Evolutionary conservation across 2,113 vertebrate species (phyloP).

Genomic region (Diadophis punctatus): DNA sequence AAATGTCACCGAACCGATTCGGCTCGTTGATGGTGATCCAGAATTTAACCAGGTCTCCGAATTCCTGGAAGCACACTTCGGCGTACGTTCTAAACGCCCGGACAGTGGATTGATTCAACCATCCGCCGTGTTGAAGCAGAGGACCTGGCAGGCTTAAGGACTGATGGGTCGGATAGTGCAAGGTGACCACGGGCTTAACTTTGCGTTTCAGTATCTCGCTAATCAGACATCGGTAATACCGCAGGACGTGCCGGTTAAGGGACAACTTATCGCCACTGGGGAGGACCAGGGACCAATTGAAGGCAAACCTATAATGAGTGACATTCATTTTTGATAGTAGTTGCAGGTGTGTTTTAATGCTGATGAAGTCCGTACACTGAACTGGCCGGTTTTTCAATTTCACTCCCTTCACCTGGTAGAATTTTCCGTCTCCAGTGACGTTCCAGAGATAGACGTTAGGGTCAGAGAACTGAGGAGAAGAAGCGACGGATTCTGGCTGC

Average conservation of each 20-base stretch:
- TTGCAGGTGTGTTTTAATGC: slow-evolving; percentile 78
- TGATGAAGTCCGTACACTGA: slow-evolving; percentile 88
- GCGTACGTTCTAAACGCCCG: slow-evolving; percentile 82
- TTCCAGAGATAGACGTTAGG: slow-evolving; percentile 91
- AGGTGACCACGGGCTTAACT: slow-evolving; percentile 75
- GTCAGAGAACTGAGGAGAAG: slow-evolving; percentile 89
- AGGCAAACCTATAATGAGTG: slow-evolving; percentile 86
- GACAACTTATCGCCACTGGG: slow-evolving; percentile 76
- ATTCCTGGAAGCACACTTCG: slow-evolving; percentile 81
- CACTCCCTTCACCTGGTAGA: slow-evolving; percentile 78
- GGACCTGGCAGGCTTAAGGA: slow-evolving; percentile 76
- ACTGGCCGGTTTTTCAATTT: slow-evolving; percentile 75
- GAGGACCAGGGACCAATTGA: slow-evolving; percentile 90
- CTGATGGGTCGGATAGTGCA: slow-evolving; percentile 83
- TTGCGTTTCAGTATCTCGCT: slow-evolving; percentile 76
- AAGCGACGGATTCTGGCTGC: slow-evolving; percentile 81
- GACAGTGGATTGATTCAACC: slow-evolving; percentile 79
- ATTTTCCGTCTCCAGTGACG: slow-evolving; percentile 77
- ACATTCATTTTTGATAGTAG: slow-evolving; percentile 79
- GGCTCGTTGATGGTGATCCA: slow-evolving; percentile 98
- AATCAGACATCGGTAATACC: slow-evolving; percentile 87
- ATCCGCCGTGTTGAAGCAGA: slow-evolving; percentile 77
- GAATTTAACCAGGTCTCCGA: slow-evolving; percentile 80
- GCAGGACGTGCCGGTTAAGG: slow-evolving; percentile 76
- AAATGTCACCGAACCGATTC: slow-evolving; percentile 79